These are phyloP conservation scores for Galeopsomyia nigrocyanea DNA, from an alignment of 2,888 invertebrate species.

Conservation along the genomic window DNA sequence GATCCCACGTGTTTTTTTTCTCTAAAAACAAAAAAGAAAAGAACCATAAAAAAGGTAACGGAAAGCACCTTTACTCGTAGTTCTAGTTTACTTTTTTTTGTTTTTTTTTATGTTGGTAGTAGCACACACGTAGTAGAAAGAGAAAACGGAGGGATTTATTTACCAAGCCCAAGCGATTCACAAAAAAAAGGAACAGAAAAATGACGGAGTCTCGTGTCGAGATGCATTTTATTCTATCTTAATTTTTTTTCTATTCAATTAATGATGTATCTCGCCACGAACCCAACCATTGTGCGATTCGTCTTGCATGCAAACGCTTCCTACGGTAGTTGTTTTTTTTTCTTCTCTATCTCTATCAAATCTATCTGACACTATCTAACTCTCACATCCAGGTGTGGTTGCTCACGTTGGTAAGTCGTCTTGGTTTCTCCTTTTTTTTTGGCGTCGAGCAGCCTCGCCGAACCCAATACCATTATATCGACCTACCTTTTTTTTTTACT, in stretches of 20 bases:
- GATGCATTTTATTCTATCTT: slow-evolving; percentile 9
- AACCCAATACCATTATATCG: slow-evolving; percentile 5
- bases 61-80: slow-evolving; percentile 61
- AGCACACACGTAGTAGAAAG: slow-evolving; percentile 52
- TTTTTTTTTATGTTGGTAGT: slow-evolving; percentile 35
- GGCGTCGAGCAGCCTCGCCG: slow-evolving; percentile 35
- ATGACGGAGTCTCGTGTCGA: slow-evolving; percentile 41
- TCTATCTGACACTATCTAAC: slow-evolving; percentile 55
- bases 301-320: slow-evolving; percentile 68
- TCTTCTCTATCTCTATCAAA: slow-evolving; percentile 12
- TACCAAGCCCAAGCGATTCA: background rate
- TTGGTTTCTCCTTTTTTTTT: slow-evolving; percentile 1
- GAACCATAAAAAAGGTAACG: slow-evolving; percentile 49
- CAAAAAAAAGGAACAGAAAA: slow-evolving; percentile 33
- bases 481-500: slow-evolving; percentile 62
- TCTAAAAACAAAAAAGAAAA: slow-evolving; percentile 35
- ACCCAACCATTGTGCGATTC: slow-evolving; percentile 61
- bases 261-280: slow-evolving; percentile 32
- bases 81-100: slow-evolving; percentile 55
- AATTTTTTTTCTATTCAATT: background rate
- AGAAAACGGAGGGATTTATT: slow-evolving; percentile 52
- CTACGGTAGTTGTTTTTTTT: slow-evolving; percentile 64
- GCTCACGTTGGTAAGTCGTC: slow-evolving; percentile 42
- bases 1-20: slow-evolving; percentile 53
- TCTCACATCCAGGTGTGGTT: slow-evolving; percentile 53